These are phyloP conservation scores for Margarornis squamiger DNA, from an alignment of 2,797 vertebrate species.

Conservation along the genomic window DNA sequence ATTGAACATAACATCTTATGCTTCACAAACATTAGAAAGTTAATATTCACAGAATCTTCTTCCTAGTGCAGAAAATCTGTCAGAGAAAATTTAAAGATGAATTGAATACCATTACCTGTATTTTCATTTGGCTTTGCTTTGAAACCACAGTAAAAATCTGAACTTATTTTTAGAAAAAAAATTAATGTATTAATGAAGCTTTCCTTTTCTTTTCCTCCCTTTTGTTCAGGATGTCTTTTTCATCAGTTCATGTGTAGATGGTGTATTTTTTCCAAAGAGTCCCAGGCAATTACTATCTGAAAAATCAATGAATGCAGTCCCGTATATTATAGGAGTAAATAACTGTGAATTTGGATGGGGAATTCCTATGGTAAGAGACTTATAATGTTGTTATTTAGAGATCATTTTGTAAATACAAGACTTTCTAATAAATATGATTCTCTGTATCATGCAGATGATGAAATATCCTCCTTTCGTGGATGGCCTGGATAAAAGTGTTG, in stretches of 20 bases:
- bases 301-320: constrained; percentile 24
- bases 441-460: background rate
- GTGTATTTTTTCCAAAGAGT: constrained; percentile 64
- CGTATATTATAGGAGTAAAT: constrained; percentile 70
- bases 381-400: rapidly evolving
- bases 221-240: background rate
- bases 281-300: constrained; percentile 43
- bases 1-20: background rate
- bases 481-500: constrained; percentile 14
- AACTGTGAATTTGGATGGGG: constrained; percentile 59
- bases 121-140: background rate
- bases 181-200: background rate
- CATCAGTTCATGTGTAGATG: constrained; percentile 1
- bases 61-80: background rate
- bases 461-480: background rate
- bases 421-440: background rate
- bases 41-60: background rate
- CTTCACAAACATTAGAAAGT: background rate
- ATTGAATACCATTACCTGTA: background rate
- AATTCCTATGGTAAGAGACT: constrained; percentile 35
- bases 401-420: background rate
- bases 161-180: background rate
- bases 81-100: background rate
- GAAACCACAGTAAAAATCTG: background rate
- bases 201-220: background rate